Conservation (phyloP, 2,113 vertebrate species). For the Channa argus region DNA sequence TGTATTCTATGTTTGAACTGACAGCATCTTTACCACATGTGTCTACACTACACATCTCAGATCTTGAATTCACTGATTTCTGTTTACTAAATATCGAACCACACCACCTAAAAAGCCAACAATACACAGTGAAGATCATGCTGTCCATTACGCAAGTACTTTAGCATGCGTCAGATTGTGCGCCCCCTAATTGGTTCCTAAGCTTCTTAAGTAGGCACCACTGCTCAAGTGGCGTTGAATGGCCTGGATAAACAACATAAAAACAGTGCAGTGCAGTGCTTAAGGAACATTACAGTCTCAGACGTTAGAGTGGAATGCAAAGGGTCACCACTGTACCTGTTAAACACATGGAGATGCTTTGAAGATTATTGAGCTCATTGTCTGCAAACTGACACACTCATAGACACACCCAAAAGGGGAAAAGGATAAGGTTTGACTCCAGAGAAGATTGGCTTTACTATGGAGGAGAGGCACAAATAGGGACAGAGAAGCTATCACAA, state of each 20-base stretch:
- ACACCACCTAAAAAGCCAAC: conserved; percentile 57
- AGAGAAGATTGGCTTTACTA: conserved; percentile 70
- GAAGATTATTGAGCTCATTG: conserved; percentile 55
- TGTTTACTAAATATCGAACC: conserved; percentile 48
- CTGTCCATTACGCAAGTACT: conserved; percentile 68
- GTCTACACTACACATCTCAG: conserved; percentile 10
- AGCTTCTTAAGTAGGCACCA: conserved; percentile 78
- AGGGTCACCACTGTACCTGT: conserved; percentile 14
- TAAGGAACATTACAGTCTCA: conserved; percentile 42
- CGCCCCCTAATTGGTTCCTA: conserved; percentile 78
- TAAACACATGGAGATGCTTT: conserved; percentile 26
- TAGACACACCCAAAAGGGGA: conserved; percentile 13
- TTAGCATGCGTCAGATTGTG: conserved; percentile 64
- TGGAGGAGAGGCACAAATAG: conserved; percentile 48
- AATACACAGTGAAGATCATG: conserved; percentile 63
- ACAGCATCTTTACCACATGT: background rate
- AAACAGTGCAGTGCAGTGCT: conserved; percentile 56
- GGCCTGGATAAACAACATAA: conserved; percentile 72
- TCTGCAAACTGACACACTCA: conserved; percentile 4
- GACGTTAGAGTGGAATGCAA: background rate
- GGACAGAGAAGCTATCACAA: conserved; percentile 50
- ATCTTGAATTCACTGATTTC: conserved; percentile 47
- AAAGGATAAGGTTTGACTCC: conserved; percentile 47
- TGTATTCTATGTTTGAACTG: conserved; percentile 10
- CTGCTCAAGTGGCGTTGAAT: conserved; percentile 57